These are phyloP conservation scores for Heliconius melpomene DNA, from an alignment of 1,140 invertebrate genomes.

Conservation along the genomic window DNA sequence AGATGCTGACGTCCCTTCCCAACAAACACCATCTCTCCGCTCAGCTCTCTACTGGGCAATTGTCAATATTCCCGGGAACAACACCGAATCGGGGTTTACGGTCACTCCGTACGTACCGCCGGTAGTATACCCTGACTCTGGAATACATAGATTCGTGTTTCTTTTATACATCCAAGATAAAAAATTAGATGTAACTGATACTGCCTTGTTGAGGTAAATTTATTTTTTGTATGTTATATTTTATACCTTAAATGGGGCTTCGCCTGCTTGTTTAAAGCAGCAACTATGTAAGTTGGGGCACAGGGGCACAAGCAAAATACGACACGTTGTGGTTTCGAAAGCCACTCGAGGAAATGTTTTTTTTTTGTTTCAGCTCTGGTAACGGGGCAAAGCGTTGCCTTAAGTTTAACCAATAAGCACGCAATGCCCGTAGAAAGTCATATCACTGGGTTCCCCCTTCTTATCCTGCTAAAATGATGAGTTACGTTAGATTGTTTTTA, in stretches of 20 bases:
- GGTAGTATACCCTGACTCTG: constrained; percentile 1
- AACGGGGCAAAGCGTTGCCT: too few relatives aligned
- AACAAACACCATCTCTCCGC: not conserved
- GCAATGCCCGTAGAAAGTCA: too few relatives aligned
- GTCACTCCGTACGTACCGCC: constrained; percentile 6
- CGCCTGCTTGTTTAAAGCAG: too few relatives aligned
- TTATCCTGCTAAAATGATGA: too few relatives aligned
- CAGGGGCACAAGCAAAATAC: too few relatives aligned
- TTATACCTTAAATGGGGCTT: too few relatives aligned
- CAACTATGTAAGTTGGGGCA: too few relatives aligned
- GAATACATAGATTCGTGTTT: not conserved
- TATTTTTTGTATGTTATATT: too few relatives aligned
- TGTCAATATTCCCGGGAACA: constrained; percentile 12
- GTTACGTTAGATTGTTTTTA: too few relatives aligned
- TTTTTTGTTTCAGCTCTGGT: not conserved
- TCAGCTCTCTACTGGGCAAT: not conserved
- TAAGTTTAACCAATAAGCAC: not conserved
- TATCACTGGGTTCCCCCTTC: too few relatives aligned
- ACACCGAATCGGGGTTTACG: not conserved
- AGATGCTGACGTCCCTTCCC: constrained; percentile 23
- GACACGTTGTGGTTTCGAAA: too few relatives aligned
- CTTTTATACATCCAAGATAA: constrained; percentile 6
- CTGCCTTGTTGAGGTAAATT: not conserved
- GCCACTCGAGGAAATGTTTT: not conserved
- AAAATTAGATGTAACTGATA: not conserved